Evolutionary conservation across 1,140 invertebrate species (phyloP), one percentile per base, ranked within the genome.

Genomic region (Leptoteleia sp.): DNA sequence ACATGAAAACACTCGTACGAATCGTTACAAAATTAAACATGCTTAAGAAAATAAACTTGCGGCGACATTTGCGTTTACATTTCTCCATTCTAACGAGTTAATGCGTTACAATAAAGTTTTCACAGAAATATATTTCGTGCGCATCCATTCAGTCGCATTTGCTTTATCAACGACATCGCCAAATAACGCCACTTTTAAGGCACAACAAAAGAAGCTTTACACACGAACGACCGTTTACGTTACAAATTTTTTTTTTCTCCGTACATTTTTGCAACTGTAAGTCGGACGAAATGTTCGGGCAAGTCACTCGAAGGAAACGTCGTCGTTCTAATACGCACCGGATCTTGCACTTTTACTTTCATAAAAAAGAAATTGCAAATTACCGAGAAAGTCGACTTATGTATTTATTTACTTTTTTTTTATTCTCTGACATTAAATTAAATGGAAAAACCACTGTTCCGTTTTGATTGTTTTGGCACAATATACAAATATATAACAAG

Each of bases 41-140:
- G 27, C 37, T 54, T 54, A 59, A 25, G 7, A 57, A 67, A 45
- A 67, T 57, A 55, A 57, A 68, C 29, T 68, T 31, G 19, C 42
- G 4, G 3, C 0, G 4, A 8, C 1, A 37, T 55, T 64, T 17
- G 11, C 37, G 11, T 54, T 67, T 31, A 7, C 65, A 40, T 40
- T 48, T 70, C 35, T 40, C 13, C 33, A 40, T 50, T 59, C 9
- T 48, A 68, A 70, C 59, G 52, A 70, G 65, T 57, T 50, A 40
- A 50, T 70, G 43, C 22, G 12, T 42, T 4, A 29, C 38, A 67
- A 48, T 45, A 12, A 48, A 37, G 50, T 38, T 68, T 68, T 68
- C 52, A 6, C 8, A 22, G 65, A 70, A 70, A 40, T 6, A n/a
- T 50, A 43, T 70, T 70, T 42, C 65, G 54, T 59, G 65, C 65